Percentiles rank a stretch among this genome's conserved stretches.
phyloP scores from a whole-genome alignment of 2,888 invertebrate species.

The Caenorhabditis zanzibari region DNA sequence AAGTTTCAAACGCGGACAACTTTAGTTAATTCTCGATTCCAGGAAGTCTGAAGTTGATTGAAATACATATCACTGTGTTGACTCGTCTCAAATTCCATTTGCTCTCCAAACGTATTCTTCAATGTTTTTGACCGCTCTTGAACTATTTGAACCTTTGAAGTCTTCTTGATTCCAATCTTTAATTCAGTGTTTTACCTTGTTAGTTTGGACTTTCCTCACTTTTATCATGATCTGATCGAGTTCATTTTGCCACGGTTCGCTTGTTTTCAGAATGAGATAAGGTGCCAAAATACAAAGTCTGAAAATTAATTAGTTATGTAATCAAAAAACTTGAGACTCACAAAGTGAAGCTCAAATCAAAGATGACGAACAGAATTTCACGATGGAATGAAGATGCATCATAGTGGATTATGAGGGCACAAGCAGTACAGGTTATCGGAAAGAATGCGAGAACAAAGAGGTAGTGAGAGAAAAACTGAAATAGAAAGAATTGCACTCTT shows the following conservation, averaged over 20 bases:
- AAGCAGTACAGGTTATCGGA: slow-evolving; percentile 22
- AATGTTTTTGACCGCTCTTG: slow-evolving; percentile 19
- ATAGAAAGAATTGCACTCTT: not conserved
- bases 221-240: slow-evolving; percentile 32
- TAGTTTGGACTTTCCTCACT: not conserved
- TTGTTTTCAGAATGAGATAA: slow-evolving; percentile 30
- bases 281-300: slow-evolving; percentile 47
- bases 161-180: not conserved
- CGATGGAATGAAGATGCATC: slow-evolving; percentile 34
- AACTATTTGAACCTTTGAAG: slow-evolving; percentile 5
- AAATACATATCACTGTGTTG: slow-evolving; percentile 48
- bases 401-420: slow-evolving; percentile 49
- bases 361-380: slow-evolving; percentile 27
- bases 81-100: slow-evolving; percentile 39
- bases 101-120: slow-evolving; percentile 50
- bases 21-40: slow-evolving; percentile 20
- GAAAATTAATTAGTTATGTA: not conserved
- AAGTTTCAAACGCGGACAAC: slow-evolving; percentile 6
- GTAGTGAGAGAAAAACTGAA: slow-evolving; percentile 47
- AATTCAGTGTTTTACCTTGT: not conserved
- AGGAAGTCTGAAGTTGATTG: slow-evolving; percentile 32
- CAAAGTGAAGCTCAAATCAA: slow-evolving; percentile 45
- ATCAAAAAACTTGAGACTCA: not conserved
- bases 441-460: slow-evolving; percentile 50
- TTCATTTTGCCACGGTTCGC: slow-evolving; percentile 51